Conservation (phyloP, 2,888 invertebrate genomes). For the Anthrax anthrax region DNA sequence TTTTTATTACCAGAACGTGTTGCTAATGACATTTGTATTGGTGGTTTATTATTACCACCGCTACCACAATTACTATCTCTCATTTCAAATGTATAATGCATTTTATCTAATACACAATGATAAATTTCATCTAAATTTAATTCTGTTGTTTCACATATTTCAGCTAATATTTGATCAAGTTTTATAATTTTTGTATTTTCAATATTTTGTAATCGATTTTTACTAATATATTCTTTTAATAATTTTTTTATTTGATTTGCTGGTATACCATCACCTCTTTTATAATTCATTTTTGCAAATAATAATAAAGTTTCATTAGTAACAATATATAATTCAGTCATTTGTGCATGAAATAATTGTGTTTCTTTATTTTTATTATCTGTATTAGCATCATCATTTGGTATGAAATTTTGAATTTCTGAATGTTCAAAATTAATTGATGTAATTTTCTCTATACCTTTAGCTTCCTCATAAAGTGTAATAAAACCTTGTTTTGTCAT, state of each 20-base stretch:
- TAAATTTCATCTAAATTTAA: slow-evolving; percentile 57
- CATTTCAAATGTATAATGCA: slow-evolving; percentile 40
- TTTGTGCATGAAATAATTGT: slow-evolving; percentile 27
- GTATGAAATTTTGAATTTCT: slow-evolving; percentile 34
- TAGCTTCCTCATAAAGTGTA: slow-evolving; percentile 48
- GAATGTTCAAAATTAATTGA: slow-evolving; percentile 49
- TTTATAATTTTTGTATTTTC: slow-evolving; percentile 21
- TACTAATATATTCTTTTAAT: slow-evolving; percentile 57
- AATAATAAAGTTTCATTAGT: slow-evolving; percentile 28
- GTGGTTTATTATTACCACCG: slow-evolving; percentile 43
- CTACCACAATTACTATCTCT: slow-evolving; percentile 16
- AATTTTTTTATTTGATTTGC: slow-evolving; percentile 47
- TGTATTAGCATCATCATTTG: slow-evolving; percentile 12
- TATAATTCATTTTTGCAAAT: slow-evolving; percentile 31
- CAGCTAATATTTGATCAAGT: slow-evolving; percentile 24
- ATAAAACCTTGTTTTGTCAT: slow-evolving; percentile 57
- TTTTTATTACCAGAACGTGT: slow-evolving; percentile 79
- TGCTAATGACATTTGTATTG: slow-evolving; percentile 61
- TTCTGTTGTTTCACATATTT: slow-evolving; percentile 20
- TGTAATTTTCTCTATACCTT: slow-evolving; percentile 69
- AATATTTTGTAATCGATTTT: slow-evolving; percentile 40
- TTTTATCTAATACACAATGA: slow-evolving; percentile 45
- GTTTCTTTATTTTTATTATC: slow-evolving; percentile 14
- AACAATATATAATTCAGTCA: slow-evolving; percentile 29
- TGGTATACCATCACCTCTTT: slow-evolving; percentile 47